Evolutionary conservation across 2,888 invertebrate genomes (phyloP).

Genomic region (Standfussiana lucernea): DNA sequence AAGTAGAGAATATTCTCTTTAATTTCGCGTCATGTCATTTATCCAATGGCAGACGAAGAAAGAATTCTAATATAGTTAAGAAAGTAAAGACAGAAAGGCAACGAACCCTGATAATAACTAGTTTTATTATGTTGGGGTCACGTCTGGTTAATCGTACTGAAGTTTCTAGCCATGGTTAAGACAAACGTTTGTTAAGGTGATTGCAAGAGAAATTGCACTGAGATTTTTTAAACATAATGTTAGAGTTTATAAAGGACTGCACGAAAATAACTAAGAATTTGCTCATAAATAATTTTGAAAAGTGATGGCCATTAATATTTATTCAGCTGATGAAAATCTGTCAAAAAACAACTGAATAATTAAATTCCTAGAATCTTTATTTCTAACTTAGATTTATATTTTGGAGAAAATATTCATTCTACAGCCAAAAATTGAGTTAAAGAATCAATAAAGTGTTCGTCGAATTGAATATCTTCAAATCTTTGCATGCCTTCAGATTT

Average conservation of each 20-base stretch:
- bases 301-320: background rate
- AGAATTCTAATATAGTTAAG: conserved; percentile 70
- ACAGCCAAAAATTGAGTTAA: background rate
- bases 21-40: conserved; percentile 70
- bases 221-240: background rate
- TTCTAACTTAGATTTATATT: background rate
- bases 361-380: background rate
- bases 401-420: background rate
- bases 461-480: background rate
- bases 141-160: conserved; percentile 63
- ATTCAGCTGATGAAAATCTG: background rate
- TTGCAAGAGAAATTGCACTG: conserved; percentile 36
- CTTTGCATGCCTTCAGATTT: background rate
- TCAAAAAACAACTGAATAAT: background rate
- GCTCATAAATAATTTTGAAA: background rate
- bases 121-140: conserved; percentile 59
- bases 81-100: conserved; percentile 64
- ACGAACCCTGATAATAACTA: conserved; percentile 69
- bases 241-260: background rate
- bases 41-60: conserved; percentile 66
- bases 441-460: background rate
- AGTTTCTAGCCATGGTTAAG: conserved; percentile 34
- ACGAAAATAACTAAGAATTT: background rate
- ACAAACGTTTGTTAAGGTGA: conserved; percentile 29
- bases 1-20: conserved; percentile 70